These are phyloP conservation scores for Tenthredo mesomela DNA, from an alignment of 2,888 invertebrate genomes.

Conservation along the genomic window DNA sequence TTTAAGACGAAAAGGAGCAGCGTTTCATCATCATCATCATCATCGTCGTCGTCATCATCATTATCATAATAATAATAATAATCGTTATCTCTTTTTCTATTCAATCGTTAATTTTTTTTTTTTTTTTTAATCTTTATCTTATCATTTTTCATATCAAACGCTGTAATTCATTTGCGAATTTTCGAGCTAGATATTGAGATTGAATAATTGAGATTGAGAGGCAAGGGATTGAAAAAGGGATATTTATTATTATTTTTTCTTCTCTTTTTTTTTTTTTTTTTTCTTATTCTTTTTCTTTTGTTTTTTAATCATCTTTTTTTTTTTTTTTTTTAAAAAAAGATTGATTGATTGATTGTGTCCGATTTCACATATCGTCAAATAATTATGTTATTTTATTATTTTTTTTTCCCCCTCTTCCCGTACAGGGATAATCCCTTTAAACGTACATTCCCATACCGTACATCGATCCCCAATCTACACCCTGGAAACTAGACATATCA, in stretches of 20 bases:
- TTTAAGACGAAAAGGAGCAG: not conserved
- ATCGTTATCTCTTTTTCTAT: too few species aligned
- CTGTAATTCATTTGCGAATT: not conserved
- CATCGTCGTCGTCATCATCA: too few species aligned
- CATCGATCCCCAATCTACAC: slow-evolving; percentile 95
- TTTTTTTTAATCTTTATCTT: not conserved
- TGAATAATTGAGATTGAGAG: not conserved
- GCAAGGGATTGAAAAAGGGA: not conserved
- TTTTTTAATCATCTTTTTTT: not conserved
- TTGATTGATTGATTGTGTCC: not conserved
- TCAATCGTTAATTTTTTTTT: not conserved
- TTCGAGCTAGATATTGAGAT: not conserved
- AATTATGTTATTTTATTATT: not conserved
- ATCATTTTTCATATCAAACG: not conserved
- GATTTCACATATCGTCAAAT: not conserved
- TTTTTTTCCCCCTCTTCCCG: not conserved
- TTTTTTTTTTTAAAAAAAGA: not conserved
- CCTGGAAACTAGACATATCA: slow-evolving; percentile 95
- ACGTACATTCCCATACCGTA: slow-evolving; percentile 97
- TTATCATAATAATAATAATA: too few species aligned
- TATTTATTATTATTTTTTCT: not conserved
- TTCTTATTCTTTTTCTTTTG: not conserved
- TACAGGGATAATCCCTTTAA: slow-evolving; percentile 76
- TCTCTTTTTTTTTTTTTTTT: not conserved
- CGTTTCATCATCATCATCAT: not conserved